These are phyloP conservation scores for Axea sp. DNA, from an alignment of 2,888 invertebrate genomes.

Conservation along the genomic window DNA sequence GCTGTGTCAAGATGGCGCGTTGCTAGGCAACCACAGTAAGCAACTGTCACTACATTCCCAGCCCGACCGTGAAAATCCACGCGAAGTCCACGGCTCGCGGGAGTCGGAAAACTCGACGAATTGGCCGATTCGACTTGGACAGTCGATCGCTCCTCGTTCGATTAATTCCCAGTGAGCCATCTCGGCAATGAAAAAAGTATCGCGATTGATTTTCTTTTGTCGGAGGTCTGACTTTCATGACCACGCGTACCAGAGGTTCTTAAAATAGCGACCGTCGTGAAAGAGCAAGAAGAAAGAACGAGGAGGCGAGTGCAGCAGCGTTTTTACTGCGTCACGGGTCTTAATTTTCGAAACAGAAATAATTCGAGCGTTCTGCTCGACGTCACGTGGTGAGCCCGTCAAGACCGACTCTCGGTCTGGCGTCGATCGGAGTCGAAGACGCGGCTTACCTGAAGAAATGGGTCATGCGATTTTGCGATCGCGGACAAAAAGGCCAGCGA, in stretches of 20 bases:
- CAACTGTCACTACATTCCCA: constrained; percentile 44
- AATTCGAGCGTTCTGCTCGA: constrained; percentile 35
- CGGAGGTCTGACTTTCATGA: too few species aligned
- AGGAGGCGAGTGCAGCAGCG: constrained; percentile 3
- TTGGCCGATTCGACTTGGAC: not conserved
- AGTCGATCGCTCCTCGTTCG: not conserved
- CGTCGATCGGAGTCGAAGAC: constrained; percentile 10
- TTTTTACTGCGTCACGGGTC: constrained; percentile 47
- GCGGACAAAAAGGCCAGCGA: constrained; percentile 7
- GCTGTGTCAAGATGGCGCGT: constrained; percentile 77
- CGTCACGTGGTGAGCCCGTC: constrained; percentile 36
- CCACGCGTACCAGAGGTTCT: constrained; percentile 1
- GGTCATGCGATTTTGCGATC: constrained; percentile 51
- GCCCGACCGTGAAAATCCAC: constrained; percentile 48
- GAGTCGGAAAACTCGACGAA: constrained; percentile 16
- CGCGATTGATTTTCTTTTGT: too few species aligned
- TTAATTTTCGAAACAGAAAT: constrained; percentile 50
- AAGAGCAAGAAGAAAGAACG: constrained; percentile 6
- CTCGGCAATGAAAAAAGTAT: too few species aligned
- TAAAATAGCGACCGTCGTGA: constrained; percentile 28
- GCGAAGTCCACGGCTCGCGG: constrained; percentile 13
- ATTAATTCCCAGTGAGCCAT: too few species aligned
- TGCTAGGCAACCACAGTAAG: constrained; percentile 72
- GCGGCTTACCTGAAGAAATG: constrained; percentile 34
- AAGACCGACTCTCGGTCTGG: too few species aligned